Conservation (phyloP, 2,797 vertebrate species). For the Chelonia mydas region DNA sequence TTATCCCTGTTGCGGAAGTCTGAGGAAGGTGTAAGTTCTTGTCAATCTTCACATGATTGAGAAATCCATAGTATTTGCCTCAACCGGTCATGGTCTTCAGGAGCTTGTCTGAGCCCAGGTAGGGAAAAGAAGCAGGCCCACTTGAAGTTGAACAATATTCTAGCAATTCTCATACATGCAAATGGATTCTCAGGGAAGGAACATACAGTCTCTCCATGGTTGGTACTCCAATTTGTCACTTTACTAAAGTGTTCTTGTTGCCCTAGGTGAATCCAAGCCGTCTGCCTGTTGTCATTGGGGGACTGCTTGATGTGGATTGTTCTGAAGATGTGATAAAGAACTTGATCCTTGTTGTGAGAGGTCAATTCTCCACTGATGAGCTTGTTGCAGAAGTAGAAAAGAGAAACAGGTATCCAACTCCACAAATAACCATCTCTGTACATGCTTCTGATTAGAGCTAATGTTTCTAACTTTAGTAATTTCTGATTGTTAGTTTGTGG, state of each 20-base stretch:
- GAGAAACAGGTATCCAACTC: slow-evolving; percentile 90
- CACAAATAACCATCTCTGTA: not conserved
- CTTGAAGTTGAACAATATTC: not conserved
- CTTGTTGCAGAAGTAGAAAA: slow-evolving; percentile 99
- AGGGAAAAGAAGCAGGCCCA: not conserved
- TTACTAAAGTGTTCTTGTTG: not conserved
- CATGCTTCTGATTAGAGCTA: not conserved
- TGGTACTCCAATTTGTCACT: not conserved
- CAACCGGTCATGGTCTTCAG: not conserved
- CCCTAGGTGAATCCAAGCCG: slow-evolving; percentile 96
- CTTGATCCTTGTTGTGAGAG: slow-evolving; percentile 96
- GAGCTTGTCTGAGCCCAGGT: not conserved
- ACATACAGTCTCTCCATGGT: not conserved
- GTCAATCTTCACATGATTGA: not conserved
- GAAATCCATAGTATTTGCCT: not conserved
- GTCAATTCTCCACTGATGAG: slow-evolving; percentile 98
- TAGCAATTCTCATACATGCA: no score
- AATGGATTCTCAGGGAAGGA: not conserved
- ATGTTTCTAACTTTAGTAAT: not conserved
- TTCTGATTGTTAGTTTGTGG: not conserved
- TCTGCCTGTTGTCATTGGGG: slow-evolving; percentile 96
- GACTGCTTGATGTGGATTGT: slow-evolving; percentile 97
- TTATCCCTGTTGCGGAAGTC: not conserved
- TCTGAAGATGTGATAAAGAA: slow-evolving; percentile 99
- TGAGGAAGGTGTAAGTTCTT: not conserved